phyloP scores from a whole-genome alignment of 2,113 vertebrate genomes.

The Dipodomys spectabilis region DNA sequence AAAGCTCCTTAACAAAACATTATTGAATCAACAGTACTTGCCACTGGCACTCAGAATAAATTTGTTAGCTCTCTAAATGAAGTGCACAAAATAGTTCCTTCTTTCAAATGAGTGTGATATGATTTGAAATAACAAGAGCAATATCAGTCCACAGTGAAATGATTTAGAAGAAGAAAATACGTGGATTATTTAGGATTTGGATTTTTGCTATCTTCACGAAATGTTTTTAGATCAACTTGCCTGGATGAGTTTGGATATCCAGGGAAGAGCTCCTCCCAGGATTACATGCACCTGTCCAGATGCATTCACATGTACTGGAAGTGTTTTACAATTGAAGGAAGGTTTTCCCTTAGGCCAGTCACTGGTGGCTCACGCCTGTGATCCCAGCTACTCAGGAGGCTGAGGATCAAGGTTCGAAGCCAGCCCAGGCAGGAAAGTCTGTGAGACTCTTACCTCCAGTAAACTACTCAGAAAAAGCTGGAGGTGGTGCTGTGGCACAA shows the following conservation, averaged over 20 bases:
- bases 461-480: no score
- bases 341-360: neutral
- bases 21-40: neutral
- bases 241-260: neutral
- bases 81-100: neutral
- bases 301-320: constrained; percentile 18
- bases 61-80: constrained; percentile 27
- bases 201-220: neutral
- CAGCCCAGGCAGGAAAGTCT: no score
- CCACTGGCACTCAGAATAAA: neutral
- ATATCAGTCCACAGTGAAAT: no score
- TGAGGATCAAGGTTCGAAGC: no score
- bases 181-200: neutral
- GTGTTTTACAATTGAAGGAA: neutral
- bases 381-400: no score
- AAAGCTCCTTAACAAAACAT: neutral
- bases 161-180: neutral
- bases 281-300: neutral
- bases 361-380: no score
- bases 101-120: neutral
- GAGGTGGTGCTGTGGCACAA: no score
- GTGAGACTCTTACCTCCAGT: no score
- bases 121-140: no score
- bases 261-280: neutral
- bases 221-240: neutral